Evolutionary conservation across 2,113 vertebrate species (phyloP), one percentile per base, ranked within the genome.

Genomic region (Nothocercus nigrocapillus): DNA sequence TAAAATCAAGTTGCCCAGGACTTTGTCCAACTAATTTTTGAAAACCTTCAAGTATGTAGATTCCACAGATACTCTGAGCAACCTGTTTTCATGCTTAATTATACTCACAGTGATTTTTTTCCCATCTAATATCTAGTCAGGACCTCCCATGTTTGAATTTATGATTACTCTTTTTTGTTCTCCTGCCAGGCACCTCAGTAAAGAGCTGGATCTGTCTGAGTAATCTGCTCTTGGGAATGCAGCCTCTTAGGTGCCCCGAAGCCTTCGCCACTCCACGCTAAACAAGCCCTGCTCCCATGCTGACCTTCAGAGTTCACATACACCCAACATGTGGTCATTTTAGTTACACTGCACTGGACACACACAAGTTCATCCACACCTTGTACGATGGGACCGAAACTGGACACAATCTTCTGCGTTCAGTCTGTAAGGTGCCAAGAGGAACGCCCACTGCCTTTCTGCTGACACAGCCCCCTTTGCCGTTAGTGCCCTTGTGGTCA

Each of bases 271-370:
- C 38, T n/a, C 18, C 21, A 81, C 9, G 19, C 51, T 69, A 67
- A 86, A 66, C 13, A 80, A 68, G 5, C 36, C 5, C 6, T 69
- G 40, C 7, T 81, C 5, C 1, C 36, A 56, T 16, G 54, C 7
- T n/a, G 62, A 14, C 6, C 32, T 82, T 82, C 5, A 5, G 19
- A 0, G 0, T 78, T 93, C 56, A 67, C 0, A 3, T 32, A 5
- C 22, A 70, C 19, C 16, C 30, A 12, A 30, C 38, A 32, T 20
- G 66, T 59, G 56, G 30, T 4, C 40, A 78, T 77, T 36, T 68
- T 45, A 15, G 28, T 45, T 68, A 45, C 5, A 0, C 1, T 27
- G 64, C 19, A n/a, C 22, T 81, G n/a, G 20, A 68, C 1, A 8
- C n/a, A 49, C 4, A 59, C 22, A 51, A 36, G 10, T 45, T 85